A percentile compares a stretch with the other conserved stretches of the same genome.
Evolutionary conservation across 2,113 vertebrate genomes (phyloP).

Genomic region (Chamaetylas fuelleborni): DNA sequence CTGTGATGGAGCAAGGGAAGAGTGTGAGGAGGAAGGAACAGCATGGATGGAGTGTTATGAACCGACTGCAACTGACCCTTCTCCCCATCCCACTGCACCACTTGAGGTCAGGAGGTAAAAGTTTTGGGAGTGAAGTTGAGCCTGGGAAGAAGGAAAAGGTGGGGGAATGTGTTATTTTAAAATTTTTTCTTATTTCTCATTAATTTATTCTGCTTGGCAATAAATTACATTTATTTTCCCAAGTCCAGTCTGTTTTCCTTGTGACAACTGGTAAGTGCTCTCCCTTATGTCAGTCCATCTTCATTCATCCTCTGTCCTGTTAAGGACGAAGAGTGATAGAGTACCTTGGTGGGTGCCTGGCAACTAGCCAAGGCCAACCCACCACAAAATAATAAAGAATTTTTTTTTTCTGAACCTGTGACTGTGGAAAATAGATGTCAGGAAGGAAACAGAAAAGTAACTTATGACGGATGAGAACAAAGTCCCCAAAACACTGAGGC

Average conservation of each 20-base stretch:
- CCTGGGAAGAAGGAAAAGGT: background rate
- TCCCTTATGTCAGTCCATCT: background rate
- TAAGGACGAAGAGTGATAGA: background rate
- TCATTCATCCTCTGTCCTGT: background rate
- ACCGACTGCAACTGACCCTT: background rate
- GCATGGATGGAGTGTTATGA: accelerated
- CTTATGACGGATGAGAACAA: background rate
- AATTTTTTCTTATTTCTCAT: background rate
- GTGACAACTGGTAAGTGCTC: background rate
- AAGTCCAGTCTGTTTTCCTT: background rate
- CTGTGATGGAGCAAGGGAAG: background rate
- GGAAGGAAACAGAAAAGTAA: background rate
- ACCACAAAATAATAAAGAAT: background rate
- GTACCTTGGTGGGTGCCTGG: background rate
- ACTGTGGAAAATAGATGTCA: background rate
- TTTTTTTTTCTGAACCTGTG: background rate
- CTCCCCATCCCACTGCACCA: background rate
- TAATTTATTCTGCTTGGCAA: background rate
- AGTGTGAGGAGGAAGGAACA: background rate
- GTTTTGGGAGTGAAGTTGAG: background rate
- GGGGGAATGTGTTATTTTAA: accelerated
- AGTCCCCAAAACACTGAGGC: background rate
- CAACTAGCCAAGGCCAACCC: background rate
- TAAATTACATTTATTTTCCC: background rate
- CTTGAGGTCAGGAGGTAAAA: background rate